These are phyloP conservation scores for Cavia porcellus DNA, from an alignment of 2,113 vertebrate species.

Conservation along the genomic window DNA sequence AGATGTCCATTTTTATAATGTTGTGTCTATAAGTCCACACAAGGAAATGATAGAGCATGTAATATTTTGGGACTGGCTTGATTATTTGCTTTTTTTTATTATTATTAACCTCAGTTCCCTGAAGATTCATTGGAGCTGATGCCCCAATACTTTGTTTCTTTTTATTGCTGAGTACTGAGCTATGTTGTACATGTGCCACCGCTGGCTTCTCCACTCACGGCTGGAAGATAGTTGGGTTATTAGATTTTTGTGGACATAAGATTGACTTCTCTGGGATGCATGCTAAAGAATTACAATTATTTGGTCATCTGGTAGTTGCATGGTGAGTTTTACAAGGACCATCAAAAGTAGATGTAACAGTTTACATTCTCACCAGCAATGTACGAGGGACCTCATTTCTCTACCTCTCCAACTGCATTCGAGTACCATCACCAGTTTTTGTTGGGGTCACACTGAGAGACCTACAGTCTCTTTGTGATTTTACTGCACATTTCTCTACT, in stretches of 20 bases:
- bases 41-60: background rate
- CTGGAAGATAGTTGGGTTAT: background rate
- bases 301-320: background rate
- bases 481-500: background rate
- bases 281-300: background rate
- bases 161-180: background rate
- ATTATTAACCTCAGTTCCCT: background rate
- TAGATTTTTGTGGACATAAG: slow-evolving; percentile 21
- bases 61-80: background rate
- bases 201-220: background rate
- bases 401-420: background rate
- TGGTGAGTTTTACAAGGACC: slow-evolving; percentile 4
- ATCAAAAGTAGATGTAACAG: background rate
- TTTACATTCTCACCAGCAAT: background rate
- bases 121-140: background rate
- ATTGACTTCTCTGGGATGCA: slow-evolving; percentile 11
- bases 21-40: background rate
- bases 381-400: background rate
- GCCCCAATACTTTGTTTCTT: background rate
- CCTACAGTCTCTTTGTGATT: background rate
- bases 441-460: background rate
- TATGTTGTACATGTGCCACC: background rate
- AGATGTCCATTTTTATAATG: background rate
- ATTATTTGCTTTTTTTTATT: background rate
- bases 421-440: background rate